Base-by-base conservation (phyloP, 2,797 vertebrate species). In the Scyliorhinus canicula region DNA sequence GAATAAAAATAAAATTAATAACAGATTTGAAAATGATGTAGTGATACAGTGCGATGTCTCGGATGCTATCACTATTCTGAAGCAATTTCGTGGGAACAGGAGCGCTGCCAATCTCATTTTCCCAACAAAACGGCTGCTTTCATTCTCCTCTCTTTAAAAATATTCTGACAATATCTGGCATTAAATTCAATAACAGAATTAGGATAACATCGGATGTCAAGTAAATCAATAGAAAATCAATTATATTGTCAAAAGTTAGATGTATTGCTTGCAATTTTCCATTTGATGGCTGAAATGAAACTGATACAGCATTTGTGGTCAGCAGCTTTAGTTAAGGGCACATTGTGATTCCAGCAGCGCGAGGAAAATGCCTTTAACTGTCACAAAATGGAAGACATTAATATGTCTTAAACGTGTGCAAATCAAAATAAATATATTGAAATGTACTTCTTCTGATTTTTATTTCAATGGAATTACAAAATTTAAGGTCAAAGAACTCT, bases 161-260 rank as follows among this genome's bases (percentile, higher is more conserved):
- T 63, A 79, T 95, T 65, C 26, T 95, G 93, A 95, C 91, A 93
- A 95, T 85, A 96, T 95, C 95, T 95, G 96, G 95, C 91, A 95
- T 95, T 93, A 96, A 95, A 90, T 69, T 95, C 93, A 88, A 35
- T 95, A 95, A 95, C 85, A 95, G 52, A 96, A 96, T 85, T 69
- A 96, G 95, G 96, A 95, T 96, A 96, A 96, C 95, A 95, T 95
- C 95, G 95, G 95, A 95, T 95, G 95, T 95, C 95, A 47, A 95
- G 95, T 95, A 95, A 96, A 96, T 96, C 96, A 82, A 97, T 96
- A 95, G 95, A 96, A 96, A 96, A 96, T 95, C 95, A 96, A 96
- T 95, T 96, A 95, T 65, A 93, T 86, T 95, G 95, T 95, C 95
- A 95, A 95, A 96, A 95, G 95, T 95, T 95, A 96, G 95, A 96